Base-by-base conservation (phyloP, 2,113 vertebrate species). In the Anhinga anhinga region DNA sequence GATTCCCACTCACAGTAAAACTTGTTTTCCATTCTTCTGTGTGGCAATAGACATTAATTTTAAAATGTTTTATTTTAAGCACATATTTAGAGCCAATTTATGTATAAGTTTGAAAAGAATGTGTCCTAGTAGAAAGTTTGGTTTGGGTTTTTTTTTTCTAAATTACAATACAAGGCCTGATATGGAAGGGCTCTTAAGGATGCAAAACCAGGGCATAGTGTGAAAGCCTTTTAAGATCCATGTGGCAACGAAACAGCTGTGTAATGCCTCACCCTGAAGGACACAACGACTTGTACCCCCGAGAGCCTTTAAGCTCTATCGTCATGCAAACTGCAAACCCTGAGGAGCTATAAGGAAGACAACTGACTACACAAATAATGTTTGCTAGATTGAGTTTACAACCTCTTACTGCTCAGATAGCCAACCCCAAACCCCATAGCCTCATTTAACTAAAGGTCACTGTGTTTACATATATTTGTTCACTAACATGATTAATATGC, bases 251-350 rank as follows among this genome's bases (percentile, higher is more conserved):
- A 47, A 52, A 53, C 65, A 47, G 25, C 61, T 67, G 58, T 22
- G 15, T 2, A 21, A 26, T 15, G 22, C 8, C 82, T 52, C 19
- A 2, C 16, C 29, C 13, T 12, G 58, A 19, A 66, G 72, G 58
- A 27, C 29, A 8, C 2, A 1, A 55, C 36, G 38, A 23, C 49
- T 40, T 18, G 11, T 55, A 18, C 23, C 45, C 72, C 10, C 1
- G 0, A 15, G 7, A 55, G 23, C 38, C 50, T 65, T 12, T 0
- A 7, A 66, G 18, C 61, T 74, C 63, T 5, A 0, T 6, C 3
- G 0, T 13, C 4, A 0, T 29, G 23, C 40, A 21, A 32, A 72
- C 10, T 4, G 21, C 34, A 14, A 8, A 22, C 36, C 55, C 67
- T 3, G 36, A 58, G 59, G 52, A 82, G 45, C 30, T 38, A 1